phyloP scores from a whole-genome alignment of 2,113 vertebrate species.

The Tichodroma muraria region DNA sequence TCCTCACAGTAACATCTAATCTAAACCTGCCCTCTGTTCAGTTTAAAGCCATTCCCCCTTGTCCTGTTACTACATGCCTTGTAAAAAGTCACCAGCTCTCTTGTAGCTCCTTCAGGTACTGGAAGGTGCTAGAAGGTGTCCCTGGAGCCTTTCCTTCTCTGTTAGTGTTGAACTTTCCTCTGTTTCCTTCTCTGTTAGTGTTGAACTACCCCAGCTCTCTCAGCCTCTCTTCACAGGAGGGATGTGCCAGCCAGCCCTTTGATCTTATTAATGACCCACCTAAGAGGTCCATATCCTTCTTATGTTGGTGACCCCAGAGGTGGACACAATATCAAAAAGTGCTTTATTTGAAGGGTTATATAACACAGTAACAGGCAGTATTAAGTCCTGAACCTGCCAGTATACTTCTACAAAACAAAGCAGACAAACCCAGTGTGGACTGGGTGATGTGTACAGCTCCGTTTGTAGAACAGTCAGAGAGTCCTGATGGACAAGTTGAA shows the following conservation, averaged over 20 bases:
- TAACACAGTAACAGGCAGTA: background rate
- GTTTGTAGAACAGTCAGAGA: background rate
- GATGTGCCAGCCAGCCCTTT: background rate
- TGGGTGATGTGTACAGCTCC: background rate
- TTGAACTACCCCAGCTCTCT: background rate
- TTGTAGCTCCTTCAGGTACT: background rate
- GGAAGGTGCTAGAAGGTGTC: background rate
- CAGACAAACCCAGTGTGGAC: background rate
- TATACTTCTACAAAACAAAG: background rate
- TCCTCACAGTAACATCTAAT: background rate
- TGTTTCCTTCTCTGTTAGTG: too few relatives aligned
- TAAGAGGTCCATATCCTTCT: background rate
- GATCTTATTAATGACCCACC: background rate
- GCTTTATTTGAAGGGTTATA: background rate
- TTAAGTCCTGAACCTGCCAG: background rate
- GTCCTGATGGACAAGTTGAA: background rate
- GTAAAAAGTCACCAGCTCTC: background rate
- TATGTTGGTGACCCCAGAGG: background rate
- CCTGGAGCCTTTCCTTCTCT: background rate
- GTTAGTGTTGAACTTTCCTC: too few relatives aligned
- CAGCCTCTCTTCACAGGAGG: background rate
- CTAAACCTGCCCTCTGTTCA: background rate
- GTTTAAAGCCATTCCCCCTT: background rate
- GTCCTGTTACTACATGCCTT: background rate
- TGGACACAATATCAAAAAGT: background rate